A percentile compares a stretch with the other conserved stretches of the same genome.
These are phyloP conservation scores for Scytalopus superciliaris DNA, from an alignment of 2,113 vertebrate species.

Conservation along the genomic window DNA sequence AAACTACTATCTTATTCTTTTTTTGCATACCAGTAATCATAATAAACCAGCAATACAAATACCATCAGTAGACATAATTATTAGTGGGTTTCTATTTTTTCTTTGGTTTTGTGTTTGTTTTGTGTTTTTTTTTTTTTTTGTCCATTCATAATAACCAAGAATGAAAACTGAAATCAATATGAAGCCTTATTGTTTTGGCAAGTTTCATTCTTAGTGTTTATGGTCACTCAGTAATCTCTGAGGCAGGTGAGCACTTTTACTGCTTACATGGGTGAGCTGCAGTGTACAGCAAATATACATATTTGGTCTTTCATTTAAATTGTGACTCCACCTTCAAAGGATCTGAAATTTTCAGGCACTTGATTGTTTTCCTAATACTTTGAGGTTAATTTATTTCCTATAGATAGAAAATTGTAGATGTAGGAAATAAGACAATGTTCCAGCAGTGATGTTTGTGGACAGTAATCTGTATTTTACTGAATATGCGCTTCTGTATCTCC, in stretches of 20 bases:
- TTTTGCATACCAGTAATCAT: neutral
- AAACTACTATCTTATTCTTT: neutral
- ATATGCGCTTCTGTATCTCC: fast-evolving
- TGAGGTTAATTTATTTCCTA: neutral
- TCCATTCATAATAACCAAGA: neutral
- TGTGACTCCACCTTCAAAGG: neutral
- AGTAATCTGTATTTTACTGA: neutral
- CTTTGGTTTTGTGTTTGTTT: neutral
- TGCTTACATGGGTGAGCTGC: neutral
- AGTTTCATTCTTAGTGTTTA: neutral
- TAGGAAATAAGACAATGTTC: neutral
- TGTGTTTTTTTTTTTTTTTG: neutral
- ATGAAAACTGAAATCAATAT: neutral
- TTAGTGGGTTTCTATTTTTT: neutral
- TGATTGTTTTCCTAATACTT: neutral
- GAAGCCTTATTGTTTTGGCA: neutral
- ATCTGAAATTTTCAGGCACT: neutral
- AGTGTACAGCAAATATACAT: neutral
- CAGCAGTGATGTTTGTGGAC: neutral
- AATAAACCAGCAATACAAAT: neutral
- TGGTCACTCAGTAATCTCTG: neutral
- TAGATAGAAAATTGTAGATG: neutral
- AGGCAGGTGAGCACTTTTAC: neutral
- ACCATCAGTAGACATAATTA: neutral
- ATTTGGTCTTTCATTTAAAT: neutral